phyloP scores from a whole-genome alignment of 2,888 invertebrate genomes.

The Cephus spinipes region DNA sequence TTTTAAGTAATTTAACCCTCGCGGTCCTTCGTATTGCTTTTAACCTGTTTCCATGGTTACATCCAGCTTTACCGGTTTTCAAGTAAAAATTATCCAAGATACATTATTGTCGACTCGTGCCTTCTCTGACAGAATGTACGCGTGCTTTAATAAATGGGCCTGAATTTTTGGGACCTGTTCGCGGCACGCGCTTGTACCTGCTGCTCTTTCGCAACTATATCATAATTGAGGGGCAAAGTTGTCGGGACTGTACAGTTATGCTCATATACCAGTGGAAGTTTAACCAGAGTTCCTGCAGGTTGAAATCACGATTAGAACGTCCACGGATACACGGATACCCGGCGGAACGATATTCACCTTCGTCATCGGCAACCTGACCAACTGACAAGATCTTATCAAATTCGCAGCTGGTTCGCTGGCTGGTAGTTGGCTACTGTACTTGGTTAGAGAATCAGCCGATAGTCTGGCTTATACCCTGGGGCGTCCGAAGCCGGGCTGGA shows the following conservation, averaged over 20 bases:
- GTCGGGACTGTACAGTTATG: slow-evolving; percentile 18
- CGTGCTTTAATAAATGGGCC: neutral
- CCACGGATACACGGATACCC: neutral
- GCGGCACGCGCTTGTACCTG: neutral
- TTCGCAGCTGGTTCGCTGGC: neutral
- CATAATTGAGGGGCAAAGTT: slow-evolving; percentile 9
- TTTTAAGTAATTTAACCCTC: neutral
- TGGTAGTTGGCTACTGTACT: neutral
- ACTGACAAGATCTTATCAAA: neutral
- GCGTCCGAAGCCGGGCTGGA: neutral
- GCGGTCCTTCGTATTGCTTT: neutral
- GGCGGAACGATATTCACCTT: neutral
- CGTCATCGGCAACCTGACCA: neutral
- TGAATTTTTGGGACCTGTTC: neutral
- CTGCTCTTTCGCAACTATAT: slow-evolving; percentile 4
- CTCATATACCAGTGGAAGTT: slow-evolving; percentile 8
- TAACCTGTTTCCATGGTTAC: neutral
- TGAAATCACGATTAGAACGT: neutral
- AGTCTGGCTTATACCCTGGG: neutral
- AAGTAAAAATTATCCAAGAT: neutral
- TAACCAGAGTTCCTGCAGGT: neutral
- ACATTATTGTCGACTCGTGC: neutral
- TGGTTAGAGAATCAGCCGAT: neutral
- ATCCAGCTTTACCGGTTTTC: neutral
- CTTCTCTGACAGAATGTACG: neutral